Percentiles rank a stretch among this genome's conserved stretches.
Conservation (phyloP, 1,140 invertebrate genomes). For the Sycophila sp. region DNA sequence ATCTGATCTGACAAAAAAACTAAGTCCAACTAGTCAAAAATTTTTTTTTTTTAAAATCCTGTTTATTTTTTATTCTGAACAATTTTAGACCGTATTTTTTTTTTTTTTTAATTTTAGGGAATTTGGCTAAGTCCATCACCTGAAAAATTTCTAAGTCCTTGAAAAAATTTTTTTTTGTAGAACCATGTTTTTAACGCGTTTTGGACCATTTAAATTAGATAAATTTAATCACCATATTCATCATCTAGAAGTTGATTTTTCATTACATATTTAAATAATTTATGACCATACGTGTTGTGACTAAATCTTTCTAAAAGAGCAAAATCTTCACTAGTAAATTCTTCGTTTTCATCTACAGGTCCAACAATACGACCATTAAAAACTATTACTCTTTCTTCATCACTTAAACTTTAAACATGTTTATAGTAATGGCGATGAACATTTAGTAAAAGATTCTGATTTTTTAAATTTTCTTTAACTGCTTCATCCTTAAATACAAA, state of each 20-base stretch:
- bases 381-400: conserved; percentile 76
- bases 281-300: conserved; percentile 79
- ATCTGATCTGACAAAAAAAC: too few species aligned
- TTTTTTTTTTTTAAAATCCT: too few species aligned
- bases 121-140: too few species aligned
- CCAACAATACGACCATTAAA: conserved; percentile 93
- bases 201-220: too few species aligned
- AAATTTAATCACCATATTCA: conserved; percentile 65
- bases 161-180: neutral
- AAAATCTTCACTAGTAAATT: conserved; percentile 92
- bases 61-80: too few species aligned
- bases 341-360: conserved; percentile 80
- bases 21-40: too few species aligned
- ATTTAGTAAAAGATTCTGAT: conserved; percentile 61
- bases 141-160: conserved; percentile 5
- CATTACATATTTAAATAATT: conserved; percentile 75
- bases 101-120: too few species aligned
- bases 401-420: conserved; percentile 64
- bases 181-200: too few species aligned
- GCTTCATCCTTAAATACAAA: conserved; percentile 45
- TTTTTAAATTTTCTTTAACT: conserved; percentile 50
- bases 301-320: conserved; percentile 85
- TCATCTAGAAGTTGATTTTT: conserved; percentile 64
- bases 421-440: conserved; percentile 67
- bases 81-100: too few species aligned